Evolutionary conservation across 2,888 invertebrate species (phyloP), one percentile per base, ranked within the genome.

Genomic region (Rhagium mordax): DNA sequence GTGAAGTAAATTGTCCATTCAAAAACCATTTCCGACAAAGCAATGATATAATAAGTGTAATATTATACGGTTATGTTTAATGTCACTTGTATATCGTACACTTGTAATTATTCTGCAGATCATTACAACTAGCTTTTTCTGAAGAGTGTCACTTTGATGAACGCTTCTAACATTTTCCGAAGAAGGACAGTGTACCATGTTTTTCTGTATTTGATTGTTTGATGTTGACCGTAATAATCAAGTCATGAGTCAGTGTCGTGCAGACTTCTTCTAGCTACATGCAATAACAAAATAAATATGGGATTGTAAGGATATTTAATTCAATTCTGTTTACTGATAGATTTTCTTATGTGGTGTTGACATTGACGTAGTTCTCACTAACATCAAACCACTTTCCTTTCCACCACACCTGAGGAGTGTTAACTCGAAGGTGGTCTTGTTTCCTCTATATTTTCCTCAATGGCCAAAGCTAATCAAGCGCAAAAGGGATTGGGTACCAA

Each of bases 11-110:
- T 41, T 53, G 68, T 60, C 69, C 71, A 65, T 71, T 67, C 55
- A 51, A 51, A 71, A 68, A 62, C 41, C 67, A 61, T 67, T 60
- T 59, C 69, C 64, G 72, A 69, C 68, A 69, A 57, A 69, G 69
- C 53, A 57, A 64, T 68, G 65, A 72, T 49, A 65, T 72, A 72
- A 72, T 69, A 57, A 68, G 15, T 55, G 72, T 64, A 57, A 72
- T 70, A 55, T 27, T 53, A 49, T 68, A 62, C 10, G 27, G 61
- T 61, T 47, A 68, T 62, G 53, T 48, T 62, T 53, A 72, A 48
- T 68, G 62, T 61, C 67, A 67, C 20, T 21, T 67, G 47, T 53
- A 21, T 65, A 6, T 18, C 61, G 49, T 8, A 51, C 29, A 64
- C 64, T 16, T 48, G 41, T 24, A 64, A 64, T 64, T 51, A 49